phyloP scores from a whole-genome alignment of 1,140 invertebrate species.

The Scaptomyza pallida region DNA sequence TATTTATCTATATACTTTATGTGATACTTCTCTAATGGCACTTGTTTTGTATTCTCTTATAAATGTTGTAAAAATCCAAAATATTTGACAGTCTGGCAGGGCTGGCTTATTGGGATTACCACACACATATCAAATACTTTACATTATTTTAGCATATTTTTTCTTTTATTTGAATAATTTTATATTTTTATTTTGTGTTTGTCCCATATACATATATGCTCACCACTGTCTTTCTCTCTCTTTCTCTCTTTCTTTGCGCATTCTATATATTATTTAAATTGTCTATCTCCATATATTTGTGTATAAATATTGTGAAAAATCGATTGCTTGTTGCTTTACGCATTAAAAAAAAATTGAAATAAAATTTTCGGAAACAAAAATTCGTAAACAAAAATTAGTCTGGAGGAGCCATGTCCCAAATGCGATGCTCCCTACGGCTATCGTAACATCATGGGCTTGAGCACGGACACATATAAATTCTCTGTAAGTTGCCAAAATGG shows the following conservation, averaged over 20 bases:
- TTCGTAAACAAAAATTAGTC: conserved; percentile 85
- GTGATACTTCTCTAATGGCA: too few relatives aligned
- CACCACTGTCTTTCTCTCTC: conserved; percentile 51
- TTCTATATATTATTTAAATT: conserved; percentile 34
- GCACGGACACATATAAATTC: conserved; percentile 90
- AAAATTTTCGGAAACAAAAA: conserved; percentile 35
- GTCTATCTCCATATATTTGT: conserved; percentile 39
- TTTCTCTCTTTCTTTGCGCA: conserved; percentile 44
- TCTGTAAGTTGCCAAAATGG: conserved; percentile 87
- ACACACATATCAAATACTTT: background rate
- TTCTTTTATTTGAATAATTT: conserved; percentile 36
- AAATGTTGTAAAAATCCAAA: conserved; percentile 15
- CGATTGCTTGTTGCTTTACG: conserved; percentile 48
- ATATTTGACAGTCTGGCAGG: conserved; percentile 1
- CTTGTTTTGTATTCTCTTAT: conserved; percentile 18
- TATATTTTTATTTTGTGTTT: conserved; percentile 46
- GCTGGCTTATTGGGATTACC: background rate
- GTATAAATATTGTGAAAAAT: conserved; percentile 51
- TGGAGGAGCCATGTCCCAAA: conserved; percentile 89
- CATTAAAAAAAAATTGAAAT: conserved; percentile 35
- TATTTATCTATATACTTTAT: conserved; percentile 35
- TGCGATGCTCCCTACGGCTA: conserved; percentile 94
- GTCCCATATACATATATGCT: conserved; percentile 31
- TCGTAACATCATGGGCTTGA: conserved; percentile 95
- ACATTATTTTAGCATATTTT: conserved; percentile 9